Evolutionary conservation across 2,113 vertebrate genomes (phyloP).

Genomic region (Sinocyclocheilus grahami): DNA sequence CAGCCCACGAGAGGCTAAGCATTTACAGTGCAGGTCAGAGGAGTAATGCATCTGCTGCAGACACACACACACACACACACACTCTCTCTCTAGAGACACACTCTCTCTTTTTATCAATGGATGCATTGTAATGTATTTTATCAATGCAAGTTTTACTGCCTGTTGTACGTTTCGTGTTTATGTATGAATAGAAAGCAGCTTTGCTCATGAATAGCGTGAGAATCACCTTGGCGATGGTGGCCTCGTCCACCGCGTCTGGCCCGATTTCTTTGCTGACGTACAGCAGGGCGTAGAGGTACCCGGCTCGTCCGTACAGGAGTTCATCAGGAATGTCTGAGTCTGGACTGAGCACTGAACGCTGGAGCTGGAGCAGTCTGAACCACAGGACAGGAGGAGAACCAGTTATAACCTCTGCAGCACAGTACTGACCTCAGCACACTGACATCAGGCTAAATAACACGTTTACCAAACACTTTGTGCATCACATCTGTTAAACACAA

Average conservation of each 20-base stretch:
- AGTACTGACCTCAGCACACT: too few relatives aligned
- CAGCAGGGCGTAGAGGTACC: conserved; percentile 91
- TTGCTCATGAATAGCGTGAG: background rate
- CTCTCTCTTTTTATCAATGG: background rate
- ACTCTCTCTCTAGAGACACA: too few relatives aligned
- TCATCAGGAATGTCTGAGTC: conserved; percentile 91
- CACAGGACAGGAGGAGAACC: too few relatives aligned
- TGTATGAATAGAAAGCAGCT: background rate
- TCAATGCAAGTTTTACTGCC: background rate
- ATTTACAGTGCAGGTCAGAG: background rate
- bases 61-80: background rate
- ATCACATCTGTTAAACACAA: too few relatives aligned
- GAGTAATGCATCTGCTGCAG: background rate
- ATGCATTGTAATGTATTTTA: background rate
- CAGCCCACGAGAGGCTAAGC: conserved; percentile 1
- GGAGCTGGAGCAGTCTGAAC: conserved; percentile 89
- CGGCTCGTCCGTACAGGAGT: conserved; percentile 89
- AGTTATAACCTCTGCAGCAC: too few relatives aligned
- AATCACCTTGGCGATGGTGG: conserved; percentile 81
- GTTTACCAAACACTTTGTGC: too few relatives aligned
- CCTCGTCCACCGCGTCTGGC: conserved; percentile 80
- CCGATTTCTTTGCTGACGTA: conserved; percentile 90
- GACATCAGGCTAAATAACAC: too few relatives aligned
- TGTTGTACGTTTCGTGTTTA: too few relatives aligned
- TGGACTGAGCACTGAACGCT: conserved; percentile 77